A percentile compares a stretch with the other conserved stretches of the same genome.
Conservation (phyloP, 2,888 invertebrate genomes). For the Aplocera efformata region DNA sequence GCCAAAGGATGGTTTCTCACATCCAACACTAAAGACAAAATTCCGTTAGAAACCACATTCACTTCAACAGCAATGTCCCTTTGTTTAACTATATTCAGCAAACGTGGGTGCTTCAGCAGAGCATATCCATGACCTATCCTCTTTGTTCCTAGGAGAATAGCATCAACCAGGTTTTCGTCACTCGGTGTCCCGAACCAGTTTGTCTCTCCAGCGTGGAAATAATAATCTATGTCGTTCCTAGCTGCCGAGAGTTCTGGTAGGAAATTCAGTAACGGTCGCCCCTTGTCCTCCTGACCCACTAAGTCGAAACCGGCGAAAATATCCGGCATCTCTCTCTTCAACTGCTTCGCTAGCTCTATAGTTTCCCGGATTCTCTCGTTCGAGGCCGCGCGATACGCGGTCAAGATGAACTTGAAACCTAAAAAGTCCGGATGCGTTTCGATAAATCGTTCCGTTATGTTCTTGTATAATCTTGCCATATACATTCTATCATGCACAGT, state of each 20-base stretch:
- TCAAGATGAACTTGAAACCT: slow-evolving; percentile 84
- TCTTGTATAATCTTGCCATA: slow-evolving; percentile 76
- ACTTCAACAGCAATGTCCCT: slow-evolving; percentile 86
- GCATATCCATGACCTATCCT: slow-evolving; percentile 91
- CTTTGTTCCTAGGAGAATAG: slow-evolving; percentile 85
- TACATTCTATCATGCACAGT: slow-evolving; percentile 73
- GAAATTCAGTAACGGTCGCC: slow-evolving; percentile 82
- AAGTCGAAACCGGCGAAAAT: slow-evolving; percentile 90
- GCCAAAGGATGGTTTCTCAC: slow-evolving; percentile 88
- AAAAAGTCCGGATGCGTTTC: slow-evolving; percentile 82
- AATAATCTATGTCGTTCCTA: slow-evolving; percentile 81
- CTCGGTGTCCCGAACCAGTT: slow-evolving; percentile 84
- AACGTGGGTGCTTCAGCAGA: slow-evolving; percentile 85
- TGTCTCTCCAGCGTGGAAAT: slow-evolving; percentile 91
- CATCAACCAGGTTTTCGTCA: slow-evolving; percentile 89
- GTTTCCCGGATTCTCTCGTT: slow-evolving; percentile 61
- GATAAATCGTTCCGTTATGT: slow-evolving; percentile 79
- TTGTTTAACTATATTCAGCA: slow-evolving; percentile 78
- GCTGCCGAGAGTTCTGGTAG: slow-evolving; percentile 74
- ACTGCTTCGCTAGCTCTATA: slow-evolving; percentile 46
- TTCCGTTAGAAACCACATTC: slow-evolving; percentile 90
- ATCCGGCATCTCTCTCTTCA: slow-evolving; percentile 80
- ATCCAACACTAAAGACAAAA: slow-evolving; percentile 84
- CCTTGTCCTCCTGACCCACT: slow-evolving; percentile 89
- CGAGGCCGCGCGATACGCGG: slow-evolving; percentile 39